Evolutionary conservation across 35 echinoderm and acorn worm genomes (phyloP), one percentile per base, ranked within the genome.

Genomic region (Diadema setosum): DNA sequence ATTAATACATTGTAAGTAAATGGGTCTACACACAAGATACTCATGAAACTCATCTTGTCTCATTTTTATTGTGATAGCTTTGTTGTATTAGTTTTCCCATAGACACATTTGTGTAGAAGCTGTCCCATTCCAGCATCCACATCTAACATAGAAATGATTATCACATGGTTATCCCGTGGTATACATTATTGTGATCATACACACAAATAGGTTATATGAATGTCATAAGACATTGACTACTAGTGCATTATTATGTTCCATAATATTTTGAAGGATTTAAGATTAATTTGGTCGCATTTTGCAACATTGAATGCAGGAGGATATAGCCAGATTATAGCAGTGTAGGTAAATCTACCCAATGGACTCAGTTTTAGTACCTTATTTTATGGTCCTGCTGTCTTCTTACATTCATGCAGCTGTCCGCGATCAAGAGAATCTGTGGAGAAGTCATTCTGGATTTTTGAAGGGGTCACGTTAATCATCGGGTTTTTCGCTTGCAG

Each of bases 401-500:
- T 67, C 34, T 67, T 32, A 40, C 34, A 14, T 60, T 63, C 24
- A 67, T 41, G 18, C 59, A 40, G 64, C 32, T 69, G 83, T 61
- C 58, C 64, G 32, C 42, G 34, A 61, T 42, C 58, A 45, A 86
- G 83, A 60, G 35, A 78, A 17, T 39, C 40, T 7, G 44, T 78
- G 44, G 73, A 78, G 20, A 87, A 80, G 35, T 46, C 64, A 60
- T 87, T 87, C 26, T 87, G 85, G 85, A 36, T 80, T 18, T 87
- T 87, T 87, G 85, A 87, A 74, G 64, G 43, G 30, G 42, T 80
- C 11, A 87, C 40, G 69, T 80, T 87, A 3, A 1, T 9, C 3
- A 30, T 87, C n/a, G 65, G 85, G 32, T 5, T 87, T 18, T 21
- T 78, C 24, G 39, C 44, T 23, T 46, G 67, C 80, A 20, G 35